phyloP scores from a whole-genome alignment of 1,140 invertebrate species.

The Drosophila bipectinata region DNA sequence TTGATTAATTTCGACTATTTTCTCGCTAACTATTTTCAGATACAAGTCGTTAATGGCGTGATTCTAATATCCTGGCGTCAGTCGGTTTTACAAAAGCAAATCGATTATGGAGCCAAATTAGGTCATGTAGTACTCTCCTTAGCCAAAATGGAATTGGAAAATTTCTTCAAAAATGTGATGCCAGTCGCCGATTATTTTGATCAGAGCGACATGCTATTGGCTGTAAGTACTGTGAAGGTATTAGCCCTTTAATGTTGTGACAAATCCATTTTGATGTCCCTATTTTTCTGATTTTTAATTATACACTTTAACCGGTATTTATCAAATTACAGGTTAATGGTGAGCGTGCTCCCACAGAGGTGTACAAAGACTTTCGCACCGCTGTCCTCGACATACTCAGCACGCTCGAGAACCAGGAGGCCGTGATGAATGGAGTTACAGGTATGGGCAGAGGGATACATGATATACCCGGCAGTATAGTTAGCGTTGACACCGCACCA shows the following conservation, averaged over 20 bases:
- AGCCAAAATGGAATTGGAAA: slow-evolving; percentile 93
- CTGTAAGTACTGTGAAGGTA: slow-evolving; percentile 86
- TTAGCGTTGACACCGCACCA: slow-evolving; percentile 86
- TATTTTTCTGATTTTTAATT: not conserved
- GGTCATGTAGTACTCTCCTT: slow-evolving; percentile 93
- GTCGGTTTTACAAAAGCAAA: slow-evolving; percentile 92
- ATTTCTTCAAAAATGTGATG: slow-evolving; percentile 95
- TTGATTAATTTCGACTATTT: slow-evolving; percentile 1
- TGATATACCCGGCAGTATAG: slow-evolving; percentile 86
- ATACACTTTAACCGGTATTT: not conserved
- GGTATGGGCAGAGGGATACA: slow-evolving; percentile 85
- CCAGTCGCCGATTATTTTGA: slow-evolving; percentile 95
- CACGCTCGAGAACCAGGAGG: slow-evolving; percentile 86
- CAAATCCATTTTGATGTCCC: too few species aligned
- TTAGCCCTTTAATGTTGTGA: too few species aligned
- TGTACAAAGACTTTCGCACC: slow-evolving; percentile 91
- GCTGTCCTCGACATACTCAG: slow-evolving; percentile 90
- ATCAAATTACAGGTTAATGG: slow-evolving; percentile 88
- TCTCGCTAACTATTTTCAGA: slow-evolving; percentile 85
- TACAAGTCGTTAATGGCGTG: slow-evolving; percentile 93
- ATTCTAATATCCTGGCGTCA: slow-evolving; percentile 94
- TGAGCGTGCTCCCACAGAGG: slow-evolving; percentile 91
- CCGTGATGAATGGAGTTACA: slow-evolving; percentile 85
- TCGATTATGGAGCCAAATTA: slow-evolving; percentile 94
- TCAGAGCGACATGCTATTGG: slow-evolving; percentile 91